Percentiles rank a stretch among this genome's conserved stretches.
phyloP scores from a whole-genome alignment of 2,797 vertebrate species.

The Neoniphon sammara region DNA sequence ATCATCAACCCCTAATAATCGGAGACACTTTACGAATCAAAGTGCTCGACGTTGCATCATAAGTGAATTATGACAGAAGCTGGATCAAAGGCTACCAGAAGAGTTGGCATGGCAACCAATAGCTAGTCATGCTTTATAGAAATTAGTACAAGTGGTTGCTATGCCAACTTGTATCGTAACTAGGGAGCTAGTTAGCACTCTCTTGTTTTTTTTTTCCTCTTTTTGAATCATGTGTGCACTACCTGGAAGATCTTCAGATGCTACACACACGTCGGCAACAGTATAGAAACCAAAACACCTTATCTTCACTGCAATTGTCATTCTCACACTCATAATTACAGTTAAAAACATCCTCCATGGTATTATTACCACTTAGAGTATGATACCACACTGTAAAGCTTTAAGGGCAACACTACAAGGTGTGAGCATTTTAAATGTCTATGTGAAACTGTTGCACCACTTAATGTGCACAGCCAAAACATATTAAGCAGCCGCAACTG shows the following conservation, averaged over 20 bases:
- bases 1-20: too few relatives aligned
- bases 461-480: too few relatives aligned
- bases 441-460: background rate
- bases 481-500: too few relatives aligned
- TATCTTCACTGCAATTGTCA: constrained; percentile 40
- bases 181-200: background rate
- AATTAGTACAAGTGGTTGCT: background rate
- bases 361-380: too few relatives aligned
- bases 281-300: background rate
- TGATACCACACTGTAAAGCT: constrained; percentile 22
- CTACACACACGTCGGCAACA: background rate
- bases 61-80: constrained; percentile 21
- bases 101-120: constrained; percentile 43
- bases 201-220: background rate
- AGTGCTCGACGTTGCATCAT: constrained; percentile 8
- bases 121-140: constrained; percentile 1
- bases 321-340: constrained; percentile 26
- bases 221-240: too few relatives aligned
- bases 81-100: constrained; percentile 13
- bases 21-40: background rate
- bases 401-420: constrained; percentile 10
- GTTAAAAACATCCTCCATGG: constrained; percentile 13
- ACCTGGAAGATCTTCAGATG: constrained; percentile 12
- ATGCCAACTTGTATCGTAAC: background rate
- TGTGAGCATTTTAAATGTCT: background rate